Evolutionary conservation across 2,888 invertebrate species (phyloP).

Genomic region (Sympetrum striolatum): DNA sequence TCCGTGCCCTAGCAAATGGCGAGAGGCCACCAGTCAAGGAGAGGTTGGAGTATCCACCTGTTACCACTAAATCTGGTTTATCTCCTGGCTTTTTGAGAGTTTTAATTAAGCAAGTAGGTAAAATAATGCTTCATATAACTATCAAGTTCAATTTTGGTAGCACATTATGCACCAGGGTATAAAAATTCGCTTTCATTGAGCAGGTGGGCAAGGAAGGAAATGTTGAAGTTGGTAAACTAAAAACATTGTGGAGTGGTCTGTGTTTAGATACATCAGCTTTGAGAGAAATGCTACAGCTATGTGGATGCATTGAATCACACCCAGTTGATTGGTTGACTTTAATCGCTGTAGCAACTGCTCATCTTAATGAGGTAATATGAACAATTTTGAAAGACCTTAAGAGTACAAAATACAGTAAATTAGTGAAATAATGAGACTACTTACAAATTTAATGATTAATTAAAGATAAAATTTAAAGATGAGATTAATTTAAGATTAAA

Average conservation of each 20-base stretch:
- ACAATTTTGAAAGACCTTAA: neutral
- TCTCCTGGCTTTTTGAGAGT: constrained; percentile 82
- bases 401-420: neutral
- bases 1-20: constrained; percentile 77
- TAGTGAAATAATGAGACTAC: too few relatives aligned
- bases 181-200: constrained; percentile 4
- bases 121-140: neutral
- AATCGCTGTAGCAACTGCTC: constrained; percentile 74
- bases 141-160: neutral
- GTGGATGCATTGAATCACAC: constrained; percentile 69
- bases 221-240: constrained; percentile 21
- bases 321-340: constrained; percentile 76
- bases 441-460: too few relatives aligned
- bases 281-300: constrained; percentile 73
- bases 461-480: too few relatives aligned
- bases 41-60: constrained; percentile 75
- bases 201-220: neutral
- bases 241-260: constrained; percentile 55
- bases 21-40: constrained; percentile 83
- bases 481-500: too few relatives aligned
- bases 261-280: constrained; percentile 65
- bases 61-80: constrained; percentile 73
- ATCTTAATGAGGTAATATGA: constrained; percentile 67
- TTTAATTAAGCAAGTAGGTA: constrained; percentile 74
- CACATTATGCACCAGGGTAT: neutral